A percentile compares a stretch with the other conserved stretches of the same genome.
phyloP scores from a whole-genome alignment of 2,797 vertebrate genomes.

The Takifugu rubripes region DNA sequence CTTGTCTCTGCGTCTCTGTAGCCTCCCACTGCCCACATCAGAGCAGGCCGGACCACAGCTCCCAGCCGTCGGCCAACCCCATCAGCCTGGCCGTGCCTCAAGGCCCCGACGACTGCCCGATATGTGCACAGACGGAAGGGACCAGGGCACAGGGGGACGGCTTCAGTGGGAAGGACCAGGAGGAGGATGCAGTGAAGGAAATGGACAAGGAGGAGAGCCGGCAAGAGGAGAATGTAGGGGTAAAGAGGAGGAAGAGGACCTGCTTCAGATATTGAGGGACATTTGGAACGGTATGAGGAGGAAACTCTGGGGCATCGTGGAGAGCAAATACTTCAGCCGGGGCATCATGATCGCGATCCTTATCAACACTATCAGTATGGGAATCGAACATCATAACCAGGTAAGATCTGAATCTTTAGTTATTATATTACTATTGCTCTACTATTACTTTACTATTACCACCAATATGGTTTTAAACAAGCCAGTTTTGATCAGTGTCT shows the following conservation, averaged over 20 bases:
- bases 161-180: conserved; percentile 57
- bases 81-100: conserved; percentile 80
- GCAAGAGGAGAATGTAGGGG: conserved; percentile 52
- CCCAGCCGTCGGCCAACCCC: conserved; percentile 75
- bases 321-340: conserved; percentile 97
- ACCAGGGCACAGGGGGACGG: conserved; percentile 46
- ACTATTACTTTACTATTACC: too few relatives aligned
- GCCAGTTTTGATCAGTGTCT: too few relatives aligned
- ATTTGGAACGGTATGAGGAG: conserved; percentile 81
- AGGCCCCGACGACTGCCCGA: conserved; percentile 80
- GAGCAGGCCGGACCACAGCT: conserved; percentile 72
- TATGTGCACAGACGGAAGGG: conserved; percentile 70
- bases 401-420: conserved; percentile 56
- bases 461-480: too few relatives aligned
- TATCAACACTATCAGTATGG: conserved; percentile 97
- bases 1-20: conserved; percentile 44
- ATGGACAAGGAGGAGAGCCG: conserved; percentile 67
- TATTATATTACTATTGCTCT: too few relatives aligned
- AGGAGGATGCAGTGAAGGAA: conserved; percentile 65
- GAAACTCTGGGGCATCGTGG: conserved; percentile 91
- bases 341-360: conserved; percentile 97
- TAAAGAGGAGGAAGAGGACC: conserved; percentile 67
- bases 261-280: conserved; percentile 68
- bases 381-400: conserved; percentile 96
- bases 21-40: conserved; percentile 81